These are phyloP conservation scores for Austrofundulus limnaeus DNA, from an alignment of 2,113 vertebrate species.

Conservation along the genomic window DNA sequence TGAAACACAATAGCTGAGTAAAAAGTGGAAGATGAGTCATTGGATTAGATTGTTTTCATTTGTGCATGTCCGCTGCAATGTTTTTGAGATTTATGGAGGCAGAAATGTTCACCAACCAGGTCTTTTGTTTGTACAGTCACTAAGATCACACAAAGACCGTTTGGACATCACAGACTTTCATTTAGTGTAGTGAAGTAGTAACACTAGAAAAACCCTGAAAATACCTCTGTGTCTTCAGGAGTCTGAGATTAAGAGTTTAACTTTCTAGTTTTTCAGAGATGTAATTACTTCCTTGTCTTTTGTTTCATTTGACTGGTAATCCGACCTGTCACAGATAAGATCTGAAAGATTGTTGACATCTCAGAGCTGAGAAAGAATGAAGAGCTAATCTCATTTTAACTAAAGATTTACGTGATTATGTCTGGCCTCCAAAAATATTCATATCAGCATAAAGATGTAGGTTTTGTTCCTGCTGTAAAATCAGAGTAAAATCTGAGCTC, in stretches of 20 bases:
- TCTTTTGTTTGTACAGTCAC: too few relatives aligned
- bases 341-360: conserved; percentile 22
- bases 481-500: neutral
- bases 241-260: neutral
- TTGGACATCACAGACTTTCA: neutral
- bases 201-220: neutral
- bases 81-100: neutral
- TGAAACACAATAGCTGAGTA: conserved; percentile 31
- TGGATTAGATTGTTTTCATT: neutral
- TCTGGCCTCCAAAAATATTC: neutral
- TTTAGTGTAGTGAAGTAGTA: neutral
- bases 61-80: neutral
- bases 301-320: conserved; percentile 1
- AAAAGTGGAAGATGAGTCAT: neutral
- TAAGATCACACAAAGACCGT: too few relatives aligned
- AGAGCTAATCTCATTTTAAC: conserved; percentile 13
- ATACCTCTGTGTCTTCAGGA: neutral
- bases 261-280: neutral
- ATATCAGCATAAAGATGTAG: neutral
- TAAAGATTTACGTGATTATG: neutral
- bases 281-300: conserved; percentile 5
- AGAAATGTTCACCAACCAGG: neutral
- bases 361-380: conserved; percentile 20
- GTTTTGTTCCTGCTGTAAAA: neutral
- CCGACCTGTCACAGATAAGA: conserved; percentile 32